These are phyloP conservation scores for Neocrepidodera transversa DNA, from an alignment of 2,888 invertebrate species.

Conservation along the genomic window DNA sequence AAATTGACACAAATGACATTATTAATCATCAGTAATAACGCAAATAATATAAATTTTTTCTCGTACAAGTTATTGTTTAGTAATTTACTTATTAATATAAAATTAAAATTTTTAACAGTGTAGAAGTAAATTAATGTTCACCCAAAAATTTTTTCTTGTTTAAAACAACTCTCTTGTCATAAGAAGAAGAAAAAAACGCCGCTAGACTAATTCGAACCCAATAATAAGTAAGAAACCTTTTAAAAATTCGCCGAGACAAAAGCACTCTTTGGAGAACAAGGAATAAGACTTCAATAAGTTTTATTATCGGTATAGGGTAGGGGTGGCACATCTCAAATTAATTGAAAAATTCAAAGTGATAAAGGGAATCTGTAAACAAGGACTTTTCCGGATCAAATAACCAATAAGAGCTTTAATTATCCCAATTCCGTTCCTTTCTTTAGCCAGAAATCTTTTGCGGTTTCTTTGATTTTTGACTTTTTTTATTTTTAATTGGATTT, in stretches of 20 bases:
- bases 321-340: constrained; percentile 39
- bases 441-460: constrained; percentile 33
- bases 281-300: constrained; percentile 39
- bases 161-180: constrained; percentile 12
- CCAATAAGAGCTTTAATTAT: constrained; percentile 41
- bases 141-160: not conserved
- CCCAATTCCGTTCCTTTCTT: constrained; percentile 35
- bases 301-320: constrained; percentile 32
- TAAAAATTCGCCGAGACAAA: constrained; percentile 32
- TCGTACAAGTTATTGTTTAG: no score
- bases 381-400: constrained; percentile 40
- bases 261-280: constrained; percentile 31
- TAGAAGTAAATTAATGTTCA: not conserved
- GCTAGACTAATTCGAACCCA: constrained; percentile 18
- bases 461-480: constrained; percentile 29
- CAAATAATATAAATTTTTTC: no score
- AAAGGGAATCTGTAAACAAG: constrained; percentile 42
- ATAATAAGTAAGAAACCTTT: constrained; percentile 26
- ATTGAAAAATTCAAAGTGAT: constrained; percentile 48
- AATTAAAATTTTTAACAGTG: constrained; percentile 3
- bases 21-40: no score
- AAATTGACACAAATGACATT: no score
- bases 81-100: no score
- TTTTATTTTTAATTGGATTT: constrained; percentile 1
- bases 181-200: constrained; percentile 15